Evolutionary conservation across 35 echinoderm and acorn worm species (phyloP).

Genomic region (Ophiothrix spiculata): DNA sequence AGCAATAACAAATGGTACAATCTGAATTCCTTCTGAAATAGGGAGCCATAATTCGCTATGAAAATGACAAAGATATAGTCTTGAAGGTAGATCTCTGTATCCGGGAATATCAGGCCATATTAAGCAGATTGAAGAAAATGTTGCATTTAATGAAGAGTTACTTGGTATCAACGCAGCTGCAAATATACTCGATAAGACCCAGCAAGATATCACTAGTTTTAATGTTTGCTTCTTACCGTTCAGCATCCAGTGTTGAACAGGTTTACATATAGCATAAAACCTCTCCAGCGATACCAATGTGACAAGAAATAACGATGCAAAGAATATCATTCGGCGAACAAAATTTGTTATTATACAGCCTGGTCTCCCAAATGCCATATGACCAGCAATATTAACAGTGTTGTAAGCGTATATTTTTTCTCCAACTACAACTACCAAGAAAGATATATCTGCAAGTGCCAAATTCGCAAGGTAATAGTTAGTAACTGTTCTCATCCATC

Average conservation of each 20-base stretch:
- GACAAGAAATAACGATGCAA: slow-evolving; percentile 30
- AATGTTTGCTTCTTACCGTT: slow-evolving; percentile 25
- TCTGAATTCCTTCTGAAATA: slow-evolving; percentile 13
- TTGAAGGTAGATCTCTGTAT: background rate
- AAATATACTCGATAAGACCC: slow-evolving; percentile 22
- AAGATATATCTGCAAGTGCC: slow-evolving; percentile 30
- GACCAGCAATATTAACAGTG: background rate
- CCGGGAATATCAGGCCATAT: slow-evolving; percentile 17
- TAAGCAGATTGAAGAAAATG: background rate
- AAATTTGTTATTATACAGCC: slow-evolving; percentile 14
- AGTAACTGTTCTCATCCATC: slow-evolving; percentile 44
- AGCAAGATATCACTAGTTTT: background rate
- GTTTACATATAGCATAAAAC: slow-evolving; percentile 35
- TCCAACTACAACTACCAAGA: slow-evolving; percentile 20
- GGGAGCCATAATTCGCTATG: background rate
- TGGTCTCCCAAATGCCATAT: background rate
- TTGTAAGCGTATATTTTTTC: slow-evolving; percentile 34
- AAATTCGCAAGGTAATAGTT: slow-evolving; percentile 55
- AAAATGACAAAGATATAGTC: background rate
- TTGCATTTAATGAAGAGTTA: background rate
- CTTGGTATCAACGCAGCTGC: background rate
- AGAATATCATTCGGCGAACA: slow-evolving; percentile 10
- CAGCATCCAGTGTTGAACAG: slow-evolving; percentile 36
- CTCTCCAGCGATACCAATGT: slow-evolving; percentile 33
- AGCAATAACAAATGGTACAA: slow-evolving; percentile 29